These are phyloP conservation scores for Thereuonema tuberculata DNA, from an alignment of 1,140 invertebrate species.

Conservation along the genomic window DNA sequence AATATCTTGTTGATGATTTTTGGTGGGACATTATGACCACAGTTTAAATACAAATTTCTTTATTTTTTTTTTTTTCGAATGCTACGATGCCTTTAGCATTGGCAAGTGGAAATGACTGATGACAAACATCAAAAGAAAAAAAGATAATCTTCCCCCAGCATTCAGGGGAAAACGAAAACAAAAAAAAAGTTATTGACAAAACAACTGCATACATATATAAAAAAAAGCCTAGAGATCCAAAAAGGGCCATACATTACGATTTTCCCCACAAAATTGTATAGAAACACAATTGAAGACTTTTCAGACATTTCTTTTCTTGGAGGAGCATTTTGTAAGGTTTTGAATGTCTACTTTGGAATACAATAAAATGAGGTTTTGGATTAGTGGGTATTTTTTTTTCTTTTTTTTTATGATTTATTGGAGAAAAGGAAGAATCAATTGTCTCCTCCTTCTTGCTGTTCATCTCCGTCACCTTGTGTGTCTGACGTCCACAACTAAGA, in stretches of 20 bases:
- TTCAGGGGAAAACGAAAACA: no score
- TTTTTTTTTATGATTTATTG: no score
- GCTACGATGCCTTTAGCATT: no score
- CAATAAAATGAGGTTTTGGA: slow-evolving; percentile 5
- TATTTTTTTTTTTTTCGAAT: no score
- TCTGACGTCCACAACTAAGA: slow-evolving; percentile 84
- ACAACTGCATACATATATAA: slow-evolving; percentile 10
- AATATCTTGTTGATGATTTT: no score
- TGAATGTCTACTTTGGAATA: slow-evolving; percentile 6
- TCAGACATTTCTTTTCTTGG: slow-evolving; percentile 7
- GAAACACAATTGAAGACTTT: slow-evolving; percentile 2
- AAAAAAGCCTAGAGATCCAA: slow-evolving; percentile 10
- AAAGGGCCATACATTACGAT: background rate
- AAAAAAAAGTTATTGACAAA: slow-evolving; percentile 5
- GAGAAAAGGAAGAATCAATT: slow-evolving; percentile 41
- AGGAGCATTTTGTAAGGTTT: slow-evolving; percentile 5
- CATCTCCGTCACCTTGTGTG: slow-evolving; percentile 84
- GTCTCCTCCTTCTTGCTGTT: slow-evolving; percentile 70
- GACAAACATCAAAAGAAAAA: no score
- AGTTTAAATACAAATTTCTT: no score
- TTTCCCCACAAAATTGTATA: slow-evolving; percentile 2
- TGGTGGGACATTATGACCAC: no score
- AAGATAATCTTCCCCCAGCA: no score
- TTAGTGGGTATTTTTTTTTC: background rate
- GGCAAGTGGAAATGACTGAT: no score